Evolutionary conservation across 1,140 invertebrate genomes (phyloP).

Genomic region (Andrena cerasifolii): DNA sequence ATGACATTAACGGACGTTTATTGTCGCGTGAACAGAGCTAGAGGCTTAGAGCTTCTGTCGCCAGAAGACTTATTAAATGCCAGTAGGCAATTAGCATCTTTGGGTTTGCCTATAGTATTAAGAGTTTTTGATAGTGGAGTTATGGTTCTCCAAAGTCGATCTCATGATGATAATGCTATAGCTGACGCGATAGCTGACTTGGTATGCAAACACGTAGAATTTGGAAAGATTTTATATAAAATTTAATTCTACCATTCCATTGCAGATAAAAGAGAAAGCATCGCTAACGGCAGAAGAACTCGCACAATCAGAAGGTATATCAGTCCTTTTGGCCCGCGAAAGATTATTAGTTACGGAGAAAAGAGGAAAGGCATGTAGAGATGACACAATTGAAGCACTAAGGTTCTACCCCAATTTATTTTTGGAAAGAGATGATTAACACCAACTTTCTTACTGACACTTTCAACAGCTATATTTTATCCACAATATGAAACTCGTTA

Average conservation of each 20-base stretch:
- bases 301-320: conserved; percentile 90
- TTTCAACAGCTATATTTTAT: conserved; percentile 12
- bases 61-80: conserved; percentile 97
- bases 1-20: conserved; percentile 98
- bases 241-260: conserved; percentile 11
- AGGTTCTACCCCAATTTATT: conserved; percentile 96
- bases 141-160: conserved; percentile 92
- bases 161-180: conserved; percentile 90
- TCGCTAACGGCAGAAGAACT: conserved; percentile 93
- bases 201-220: conserved; percentile 84
- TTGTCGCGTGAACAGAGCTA: conserved; percentile 96
- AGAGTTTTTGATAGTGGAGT: conserved; percentile 95
- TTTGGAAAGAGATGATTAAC: conserved; percentile 79
- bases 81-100: conserved; percentile 86
- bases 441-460: conserved; percentile 11
- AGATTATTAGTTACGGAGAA: conserved; percentile 92
- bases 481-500: conserved; percentile 13
- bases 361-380: conserved; percentile 92
- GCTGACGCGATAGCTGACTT: conserved; percentile 87
- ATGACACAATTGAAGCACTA: conserved; percentile 96
- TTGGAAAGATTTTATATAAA: conserved; percentile 18
- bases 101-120: conserved; percentile 90
- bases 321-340: conserved; percentile 94
- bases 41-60: conserved; percentile 94
- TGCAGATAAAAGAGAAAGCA: conserved; percentile 88